These are phyloP conservation scores for Apomyelois bistriatella DNA, from an alignment of 2,888 invertebrate species.

Conservation along the genomic window DNA sequence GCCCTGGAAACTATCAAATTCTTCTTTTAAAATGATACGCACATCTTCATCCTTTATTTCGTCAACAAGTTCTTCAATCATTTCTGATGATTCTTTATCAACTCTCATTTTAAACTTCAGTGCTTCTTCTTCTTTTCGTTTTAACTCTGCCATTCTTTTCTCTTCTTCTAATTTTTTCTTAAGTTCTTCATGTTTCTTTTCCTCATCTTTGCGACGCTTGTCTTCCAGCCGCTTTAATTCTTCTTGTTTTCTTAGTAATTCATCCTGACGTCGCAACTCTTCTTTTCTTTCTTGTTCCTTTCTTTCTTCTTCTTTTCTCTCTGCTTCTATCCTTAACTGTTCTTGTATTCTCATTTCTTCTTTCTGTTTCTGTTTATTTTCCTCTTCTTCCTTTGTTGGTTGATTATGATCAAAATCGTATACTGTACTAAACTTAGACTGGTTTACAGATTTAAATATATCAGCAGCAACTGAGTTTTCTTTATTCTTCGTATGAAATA, in stretches of 20 bases:
- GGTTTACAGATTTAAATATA: slow-evolving; percentile 51
- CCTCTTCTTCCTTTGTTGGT: slow-evolving; percentile 29
- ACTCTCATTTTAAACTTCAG: slow-evolving; percentile 50
- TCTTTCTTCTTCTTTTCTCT: slow-evolving; percentile 30
- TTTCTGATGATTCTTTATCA: slow-evolving; percentile 52
- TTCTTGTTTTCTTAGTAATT: slow-evolving; percentile 29
- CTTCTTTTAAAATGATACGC: slow-evolving; percentile 44
- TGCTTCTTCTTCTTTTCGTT: slow-evolving; percentile 11
- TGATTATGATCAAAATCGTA: slow-evolving; percentile 56
- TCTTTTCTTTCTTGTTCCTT: slow-evolving; percentile 27
- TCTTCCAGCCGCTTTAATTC: slow-evolving; percentile 36
- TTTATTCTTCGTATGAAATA: slow-evolving; percentile 65
- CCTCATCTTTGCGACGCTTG: slow-evolving; percentile 49
- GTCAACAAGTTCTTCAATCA: slow-evolving; percentile 49
- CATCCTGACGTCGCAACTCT: slow-evolving; percentile 27
- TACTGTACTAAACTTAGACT: slow-evolving; percentile 32
- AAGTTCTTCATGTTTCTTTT: slow-evolving; percentile 48
- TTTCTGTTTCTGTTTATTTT: slow-evolving; percentile 38
- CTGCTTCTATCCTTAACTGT: slow-evolving; percentile 31
- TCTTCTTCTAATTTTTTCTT: slow-evolving; percentile 57
- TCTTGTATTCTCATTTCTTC: slow-evolving; percentile 36
- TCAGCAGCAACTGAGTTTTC: slow-evolving; percentile 53
- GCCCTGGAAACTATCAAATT: slow-evolving; percentile 44
- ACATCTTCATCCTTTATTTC: slow-evolving; percentile 52
- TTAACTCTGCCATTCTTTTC: slow-evolving; percentile 42